Evolutionary conservation across 2,113 vertebrate species (phyloP).

Genomic region (Monopterus albus): DNA sequence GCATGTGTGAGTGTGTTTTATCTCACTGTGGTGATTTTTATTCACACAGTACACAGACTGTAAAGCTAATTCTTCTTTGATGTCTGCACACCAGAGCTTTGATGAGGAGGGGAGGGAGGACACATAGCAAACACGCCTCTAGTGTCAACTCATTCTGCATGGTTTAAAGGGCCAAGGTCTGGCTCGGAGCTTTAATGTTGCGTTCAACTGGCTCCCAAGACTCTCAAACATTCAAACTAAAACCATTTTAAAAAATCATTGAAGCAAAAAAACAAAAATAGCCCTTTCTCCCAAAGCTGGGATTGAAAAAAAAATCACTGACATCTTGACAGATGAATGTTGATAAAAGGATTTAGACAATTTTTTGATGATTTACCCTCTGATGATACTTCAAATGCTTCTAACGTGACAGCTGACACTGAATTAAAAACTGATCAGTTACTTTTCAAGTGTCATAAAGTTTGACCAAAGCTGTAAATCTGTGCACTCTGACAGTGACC

Average conservation of each 20-base stretch:
- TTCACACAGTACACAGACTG: conserved; percentile 7
- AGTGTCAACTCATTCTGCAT: neutral
- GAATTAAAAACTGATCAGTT: conserved; percentile 8
- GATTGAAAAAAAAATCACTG: neutral
- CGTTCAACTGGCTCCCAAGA: conserved; percentile 17
- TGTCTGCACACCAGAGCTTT: conserved; percentile 5
- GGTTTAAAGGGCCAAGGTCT: neutral
- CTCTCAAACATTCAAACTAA: neutral
- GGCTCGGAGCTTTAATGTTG: conserved; percentile 22
- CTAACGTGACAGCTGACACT: conserved; percentile 22
- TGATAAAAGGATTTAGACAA: conserved; percentile 7
- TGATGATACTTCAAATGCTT: conserved; percentile 4
- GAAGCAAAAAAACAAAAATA: conserved; percentile 2
- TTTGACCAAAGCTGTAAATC: neutral
- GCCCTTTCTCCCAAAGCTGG: neutral
- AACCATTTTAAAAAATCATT: neutral
- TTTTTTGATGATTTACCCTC: neutral
- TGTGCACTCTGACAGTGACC: neutral
- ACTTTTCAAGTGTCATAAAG: conserved; percentile 9
- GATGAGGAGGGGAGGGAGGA: neutral
- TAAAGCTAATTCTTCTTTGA: conserved; percentile 35
- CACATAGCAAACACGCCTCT: conserved; percentile 8
- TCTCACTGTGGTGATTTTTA: conserved; percentile 7
- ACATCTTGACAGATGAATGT: neutral
- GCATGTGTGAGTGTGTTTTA: neutral